Evolutionary conservation across 53 echinoderm and acorn worm species (phyloP).

Genomic region (Paelopatides confundens): DNA sequence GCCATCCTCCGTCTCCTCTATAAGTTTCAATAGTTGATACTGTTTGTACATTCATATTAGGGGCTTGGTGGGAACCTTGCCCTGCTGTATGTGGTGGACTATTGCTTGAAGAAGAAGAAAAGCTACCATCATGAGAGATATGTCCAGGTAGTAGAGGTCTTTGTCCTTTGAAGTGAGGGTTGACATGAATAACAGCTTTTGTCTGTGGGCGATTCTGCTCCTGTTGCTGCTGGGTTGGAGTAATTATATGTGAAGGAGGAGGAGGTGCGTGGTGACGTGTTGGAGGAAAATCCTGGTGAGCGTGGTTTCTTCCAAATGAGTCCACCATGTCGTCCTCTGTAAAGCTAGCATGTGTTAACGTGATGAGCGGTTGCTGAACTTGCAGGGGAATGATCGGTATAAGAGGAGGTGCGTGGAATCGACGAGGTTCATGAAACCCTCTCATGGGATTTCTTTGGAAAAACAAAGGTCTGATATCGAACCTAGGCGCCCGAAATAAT

Average conservation of each 20-base stretch:
- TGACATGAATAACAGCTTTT: slow-evolving; percentile 73
- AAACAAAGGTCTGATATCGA: neutral
- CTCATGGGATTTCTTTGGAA: neutral
- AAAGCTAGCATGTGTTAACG: slow-evolving; percentile 43
- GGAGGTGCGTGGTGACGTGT: neutral
- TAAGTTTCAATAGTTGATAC: neutral
- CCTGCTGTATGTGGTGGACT: neutral
- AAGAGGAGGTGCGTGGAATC: neutral
- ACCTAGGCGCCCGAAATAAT: neutral
- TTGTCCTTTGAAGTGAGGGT: slow-evolving; percentile 94
- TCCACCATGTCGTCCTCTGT: slow-evolving; percentile 30
- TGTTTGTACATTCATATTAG: neutral
- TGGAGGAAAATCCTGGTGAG: slow-evolving; percentile 28
- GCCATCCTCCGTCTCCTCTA: neutral
- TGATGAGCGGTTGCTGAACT: slow-evolving; percentile 23
- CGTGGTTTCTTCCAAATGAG: neutral
- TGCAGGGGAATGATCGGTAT: slow-evolving; percentile 1
- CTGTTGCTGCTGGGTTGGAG: slow-evolving; percentile 33
- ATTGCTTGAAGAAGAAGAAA: neutral
- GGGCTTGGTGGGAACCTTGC: neutral
- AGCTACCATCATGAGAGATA: neutral
- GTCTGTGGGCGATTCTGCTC: neutral
- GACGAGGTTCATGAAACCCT: neutral
- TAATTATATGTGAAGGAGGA: neutral
- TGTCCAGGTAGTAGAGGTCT: slow-evolving; percentile 30